Conservation (phyloP, 2,113 vertebrate genomes). For the Talpa occidentalis region DNA sequence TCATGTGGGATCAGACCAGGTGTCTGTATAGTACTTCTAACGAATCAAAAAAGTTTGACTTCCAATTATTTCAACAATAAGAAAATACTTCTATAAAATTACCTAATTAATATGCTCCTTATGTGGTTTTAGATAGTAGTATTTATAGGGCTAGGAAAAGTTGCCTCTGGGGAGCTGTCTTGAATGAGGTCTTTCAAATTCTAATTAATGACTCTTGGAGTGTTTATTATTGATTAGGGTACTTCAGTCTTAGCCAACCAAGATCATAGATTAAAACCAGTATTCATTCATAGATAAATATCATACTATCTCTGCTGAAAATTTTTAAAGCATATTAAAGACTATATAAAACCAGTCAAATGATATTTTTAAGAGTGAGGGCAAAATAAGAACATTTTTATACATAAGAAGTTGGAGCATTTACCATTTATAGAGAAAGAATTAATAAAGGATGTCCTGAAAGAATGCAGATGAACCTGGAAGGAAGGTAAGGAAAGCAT, state of each 20-base stretch:
- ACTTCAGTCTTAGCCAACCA: slow-evolving; percentile 12
- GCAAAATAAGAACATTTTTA: slow-evolving; percentile 32
- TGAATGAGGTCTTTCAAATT: neutral
- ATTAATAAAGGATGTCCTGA: neutral
- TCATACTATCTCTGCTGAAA: neutral
- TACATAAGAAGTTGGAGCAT: slow-evolving; percentile 12
- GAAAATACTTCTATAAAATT: neutral
- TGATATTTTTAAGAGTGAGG: slow-evolving; percentile 28
- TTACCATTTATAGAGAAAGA: neutral
- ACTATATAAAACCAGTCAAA: neutral
- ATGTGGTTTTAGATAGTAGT: neutral
- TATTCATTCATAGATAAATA: neutral
- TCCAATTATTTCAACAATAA: slow-evolving; percentile 1
- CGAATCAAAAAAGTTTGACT: neutral
- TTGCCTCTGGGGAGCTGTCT: neutral
- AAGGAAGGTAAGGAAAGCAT: neutral
- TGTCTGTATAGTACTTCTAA: neutral
- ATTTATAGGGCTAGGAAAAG: neutral
- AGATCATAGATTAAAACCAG: neutral
- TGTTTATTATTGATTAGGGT: slow-evolving; percentile 32
- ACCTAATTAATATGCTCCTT: neutral
- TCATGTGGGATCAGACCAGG: neutral
- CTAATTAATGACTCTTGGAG: neutral
- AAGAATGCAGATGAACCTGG: neutral
- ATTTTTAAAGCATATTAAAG: slow-evolving; percentile 28